Base-by-base conservation (phyloP, 1,140 invertebrate species). In the Micrasema longulum region DNA sequence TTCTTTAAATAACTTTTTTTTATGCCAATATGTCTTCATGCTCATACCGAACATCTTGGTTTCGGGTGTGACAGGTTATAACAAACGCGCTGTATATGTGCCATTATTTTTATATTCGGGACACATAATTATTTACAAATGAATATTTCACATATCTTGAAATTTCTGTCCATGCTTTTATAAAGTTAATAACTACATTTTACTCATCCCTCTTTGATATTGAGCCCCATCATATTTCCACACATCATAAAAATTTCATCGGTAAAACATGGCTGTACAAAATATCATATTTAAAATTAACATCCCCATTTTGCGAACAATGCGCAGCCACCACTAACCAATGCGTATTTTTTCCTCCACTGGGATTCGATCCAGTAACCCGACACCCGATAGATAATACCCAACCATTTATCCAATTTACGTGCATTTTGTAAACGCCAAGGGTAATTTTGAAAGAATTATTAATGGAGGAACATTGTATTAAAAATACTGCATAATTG, bases 401-500 rank as follows among this genome's bases (percentile, higher is more conserved):
- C 26, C 53, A 12, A 31, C 12, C 20, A 35, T 57, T 57, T 36
- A 57, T 57, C 53, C 53, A 57, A 35, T 57, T 57, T 35, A 20
- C 53, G 10, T 35, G 14, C n/a, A n/a, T 20, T 35, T 57, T 57
- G 20, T 57, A 26, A 57, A 57, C 6, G 10, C 53, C 5, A 16
- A n/a, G 53, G 53, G 53, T 57, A 16, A n/a, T n/a, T 35, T 35
- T 57, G 16, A 57, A 36, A 26, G 26, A 36, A 36, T 36, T 23
- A 53, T 22, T 31, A n/a, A 36, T 57, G 53, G 35, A 36, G 26
- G n/a, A n/a, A n/a, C n/a, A n/a, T n/a, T n/a, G n/a, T n/a, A n/a
- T n/a, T n/a, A n/a, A n/a, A n/a, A n/a, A n/a, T n/a, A n/a, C n/a
- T n/a, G n/a, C 53, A 38, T 57, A 57, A 57, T 57, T 57, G 16